Percentiles rank a stretch among this genome's conserved stretches.
phyloP scores from a whole-genome alignment of 2,113 vertebrate genomes.

The Helogale parvula region DNA sequence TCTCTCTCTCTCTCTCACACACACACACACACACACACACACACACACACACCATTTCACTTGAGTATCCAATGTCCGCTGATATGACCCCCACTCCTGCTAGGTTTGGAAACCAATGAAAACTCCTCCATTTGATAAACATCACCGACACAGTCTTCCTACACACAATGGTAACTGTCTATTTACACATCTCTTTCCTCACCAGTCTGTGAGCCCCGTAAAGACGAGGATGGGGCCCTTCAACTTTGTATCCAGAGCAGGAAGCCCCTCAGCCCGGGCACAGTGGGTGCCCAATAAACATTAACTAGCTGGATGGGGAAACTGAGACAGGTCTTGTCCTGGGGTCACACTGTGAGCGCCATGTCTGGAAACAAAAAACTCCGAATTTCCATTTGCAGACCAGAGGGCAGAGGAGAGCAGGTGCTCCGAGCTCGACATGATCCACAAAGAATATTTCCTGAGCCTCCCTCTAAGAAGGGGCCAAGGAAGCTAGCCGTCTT shows the following conservation, averaged over 20 bases:
- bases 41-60: not conserved
- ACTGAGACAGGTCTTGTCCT: not conserved
- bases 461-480: not conserved
- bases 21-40: not conserved
- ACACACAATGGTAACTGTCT: not conserved
- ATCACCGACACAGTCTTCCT: accelerated
- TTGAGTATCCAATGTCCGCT: no score
- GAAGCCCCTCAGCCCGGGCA: not conserved
- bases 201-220: not conserved
- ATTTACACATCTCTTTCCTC: not conserved
- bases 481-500: not conserved
- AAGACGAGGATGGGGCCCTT: not conserved
- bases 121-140: not conserved
- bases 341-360: not conserved
- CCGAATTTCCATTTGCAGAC: not conserved
- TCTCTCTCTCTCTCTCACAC: no score
- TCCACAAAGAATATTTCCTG: not conserved
- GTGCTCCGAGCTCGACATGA: not conserved
- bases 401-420: not conserved
- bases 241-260: not conserved
- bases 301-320: not conserved
- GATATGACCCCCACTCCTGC: not conserved
- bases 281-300: not conserved
- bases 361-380: not conserved
- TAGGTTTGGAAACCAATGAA: not conserved